These are phyloP conservation scores for Leptinotarsa lineolata DNA, from an alignment of 1,140 invertebrate genomes.

Conservation along the genomic window DNA sequence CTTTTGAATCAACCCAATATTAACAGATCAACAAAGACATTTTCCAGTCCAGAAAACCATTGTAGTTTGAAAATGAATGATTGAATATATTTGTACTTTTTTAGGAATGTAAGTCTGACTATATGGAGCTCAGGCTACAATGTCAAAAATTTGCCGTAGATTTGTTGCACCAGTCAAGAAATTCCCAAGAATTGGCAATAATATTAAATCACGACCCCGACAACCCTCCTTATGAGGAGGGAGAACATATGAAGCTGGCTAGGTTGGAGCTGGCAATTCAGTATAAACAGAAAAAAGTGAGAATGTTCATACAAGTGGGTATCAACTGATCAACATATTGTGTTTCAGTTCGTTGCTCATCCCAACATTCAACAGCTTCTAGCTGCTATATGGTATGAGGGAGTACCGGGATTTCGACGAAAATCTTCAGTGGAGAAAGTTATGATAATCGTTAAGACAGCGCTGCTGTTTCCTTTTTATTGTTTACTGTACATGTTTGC, in stretches of 20 bases:
- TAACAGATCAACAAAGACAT: no score
- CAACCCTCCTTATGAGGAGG: slow-evolving; percentile 67
- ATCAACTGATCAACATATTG: slow-evolving; percentile 12
- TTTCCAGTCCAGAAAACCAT: no score
- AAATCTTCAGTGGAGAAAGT: slow-evolving; percentile 72
- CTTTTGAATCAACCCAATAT: no score
- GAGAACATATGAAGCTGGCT: slow-evolving; percentile 76
- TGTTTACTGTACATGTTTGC: slow-evolving; percentile 80
- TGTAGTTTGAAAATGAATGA: background rate
- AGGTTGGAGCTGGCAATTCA: slow-evolving; percentile 85
- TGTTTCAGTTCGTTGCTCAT: slow-evolving; percentile 84
- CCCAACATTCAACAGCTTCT: slow-evolving; percentile 91
- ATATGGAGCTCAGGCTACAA: slow-evolving; percentile 78
- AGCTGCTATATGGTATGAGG: slow-evolving; percentile 90
- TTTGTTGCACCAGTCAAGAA: slow-evolving; percentile 84
- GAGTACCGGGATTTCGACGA: slow-evolving; percentile 83
- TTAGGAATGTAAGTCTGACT: slow-evolving; percentile 77
- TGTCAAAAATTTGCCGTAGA: slow-evolving; percentile 92
- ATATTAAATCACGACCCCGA: slow-evolving; percentile 85
- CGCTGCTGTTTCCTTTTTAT: slow-evolving; percentile 83
- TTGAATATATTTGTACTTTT: slow-evolving; percentile 26
- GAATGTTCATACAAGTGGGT: background rate
- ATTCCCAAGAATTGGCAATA: slow-evolving; percentile 88
- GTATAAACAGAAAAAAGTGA: slow-evolving; percentile 91
- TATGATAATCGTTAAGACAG: slow-evolving; percentile 74